Conservation (phyloP, 64 coral and sea anemone species). For the Montipora sp. region DNA sequence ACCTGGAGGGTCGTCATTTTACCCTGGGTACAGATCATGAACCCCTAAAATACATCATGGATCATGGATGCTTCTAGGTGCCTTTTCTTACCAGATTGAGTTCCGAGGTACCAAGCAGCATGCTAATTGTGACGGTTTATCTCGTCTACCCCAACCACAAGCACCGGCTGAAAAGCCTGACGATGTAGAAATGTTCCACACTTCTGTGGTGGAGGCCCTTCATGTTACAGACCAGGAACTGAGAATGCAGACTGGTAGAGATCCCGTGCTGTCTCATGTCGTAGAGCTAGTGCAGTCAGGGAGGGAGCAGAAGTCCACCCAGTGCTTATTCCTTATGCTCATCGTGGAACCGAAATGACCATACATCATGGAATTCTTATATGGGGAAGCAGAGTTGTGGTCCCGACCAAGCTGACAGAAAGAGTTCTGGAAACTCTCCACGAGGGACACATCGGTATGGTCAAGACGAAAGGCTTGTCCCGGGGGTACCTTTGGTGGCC, state of each 20-base stretch:
- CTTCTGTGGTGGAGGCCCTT: constrained; percentile 22
- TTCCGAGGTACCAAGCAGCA: constrained; percentile 51
- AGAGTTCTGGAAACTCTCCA: background rate
- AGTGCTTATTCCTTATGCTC: constrained; percentile 31
- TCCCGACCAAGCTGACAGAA: background rate
- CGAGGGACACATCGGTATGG: background rate
- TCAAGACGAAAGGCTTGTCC: background rate
- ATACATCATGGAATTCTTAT: constrained; percentile 27
- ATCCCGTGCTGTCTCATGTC: constrained; percentile 52
- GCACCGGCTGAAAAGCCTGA: constrained; percentile 5
- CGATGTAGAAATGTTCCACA: constrained; percentile 10
- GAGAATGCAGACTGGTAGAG: constrained; percentile 36
- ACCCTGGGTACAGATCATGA: constrained; percentile 58
- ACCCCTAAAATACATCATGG: constrained; percentile 71
- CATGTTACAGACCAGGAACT: constrained; percentile 48
- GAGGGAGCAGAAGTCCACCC: background rate
- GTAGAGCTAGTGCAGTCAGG: constrained; percentile 36
- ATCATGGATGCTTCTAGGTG: constrained; percentile 60
- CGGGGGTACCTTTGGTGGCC: constrained; percentile 58
- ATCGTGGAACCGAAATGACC: background rate
- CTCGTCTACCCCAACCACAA: background rate
- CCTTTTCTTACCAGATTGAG: constrained; percentile 37
- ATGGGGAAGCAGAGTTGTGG: constrained; percentile 23
- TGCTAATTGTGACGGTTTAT: constrained; percentile 55
- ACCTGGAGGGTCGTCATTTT: constrained; percentile 50